Percentiles rank a stretch among this genome's conserved stretches.
phyloP scores from a whole-genome alignment of 2,797 vertebrate species.

The Cirrhinus molitorella region DNA sequence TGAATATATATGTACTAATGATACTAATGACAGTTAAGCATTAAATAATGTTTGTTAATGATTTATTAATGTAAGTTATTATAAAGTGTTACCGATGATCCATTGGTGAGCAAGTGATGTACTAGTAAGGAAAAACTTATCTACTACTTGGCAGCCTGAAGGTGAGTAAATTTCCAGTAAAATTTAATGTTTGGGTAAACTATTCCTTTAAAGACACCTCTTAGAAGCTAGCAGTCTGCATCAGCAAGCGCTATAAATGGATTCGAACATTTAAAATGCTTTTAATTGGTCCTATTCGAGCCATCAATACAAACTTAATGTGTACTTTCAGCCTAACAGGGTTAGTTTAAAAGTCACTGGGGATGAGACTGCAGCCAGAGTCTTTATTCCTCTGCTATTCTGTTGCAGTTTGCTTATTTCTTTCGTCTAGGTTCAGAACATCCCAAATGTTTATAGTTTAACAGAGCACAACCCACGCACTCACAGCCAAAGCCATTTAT shows the following conservation, averaged over 20 bases:
- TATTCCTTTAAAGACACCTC: neutral
- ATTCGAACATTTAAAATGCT: neutral
- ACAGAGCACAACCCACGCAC: neutral
- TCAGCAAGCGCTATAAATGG: neutral
- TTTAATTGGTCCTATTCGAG: constrained; percentile 3
- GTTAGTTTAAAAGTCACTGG: constrained; percentile 25
- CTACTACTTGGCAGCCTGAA: neutral
- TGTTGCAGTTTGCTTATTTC: neutral
- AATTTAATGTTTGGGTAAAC: neutral
- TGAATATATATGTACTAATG: too few species aligned
- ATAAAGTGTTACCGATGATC: neutral
- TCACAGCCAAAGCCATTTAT: neutral
- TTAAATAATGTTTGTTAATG: too few species aligned
- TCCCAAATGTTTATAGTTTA: neutral
- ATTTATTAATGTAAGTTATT: too few species aligned
- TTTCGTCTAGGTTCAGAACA: constrained; percentile 3
- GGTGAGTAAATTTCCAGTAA: too few species aligned
- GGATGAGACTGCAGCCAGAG: constrained; percentile 13
- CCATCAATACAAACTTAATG: neutral
- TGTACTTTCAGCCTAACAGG: neutral
- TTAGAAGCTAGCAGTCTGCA: neutral
- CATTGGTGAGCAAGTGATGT: neutral
- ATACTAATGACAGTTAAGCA: too few species aligned
- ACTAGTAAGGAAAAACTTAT: neutral
- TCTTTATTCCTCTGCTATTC: neutral